Conservation (phyloP, 1,140 invertebrate species). For the Drosophila aff. region DNA sequence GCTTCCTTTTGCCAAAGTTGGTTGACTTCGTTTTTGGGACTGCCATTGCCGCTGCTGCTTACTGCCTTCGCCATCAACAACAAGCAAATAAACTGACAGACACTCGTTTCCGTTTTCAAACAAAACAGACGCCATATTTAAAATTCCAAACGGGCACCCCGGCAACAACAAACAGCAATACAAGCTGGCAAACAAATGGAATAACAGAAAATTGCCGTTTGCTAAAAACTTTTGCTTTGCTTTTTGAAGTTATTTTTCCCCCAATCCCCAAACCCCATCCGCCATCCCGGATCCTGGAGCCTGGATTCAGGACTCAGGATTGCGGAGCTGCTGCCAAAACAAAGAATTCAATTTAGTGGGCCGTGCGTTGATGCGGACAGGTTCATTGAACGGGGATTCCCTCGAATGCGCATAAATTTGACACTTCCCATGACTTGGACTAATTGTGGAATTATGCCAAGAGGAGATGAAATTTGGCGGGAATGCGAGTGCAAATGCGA, state of each 20-base stretch:
- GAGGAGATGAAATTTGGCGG: conserved; percentile 1
- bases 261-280: background rate
- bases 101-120: conserved; percentile 83
- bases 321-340: conserved; percentile 28
- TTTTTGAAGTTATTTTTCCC: conserved; percentile 50
- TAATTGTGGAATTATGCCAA: conserved; percentile 75
- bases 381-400: conserved; percentile 58
- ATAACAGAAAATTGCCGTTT: conserved; percentile 72
- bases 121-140: conserved; percentile 83
- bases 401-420: conserved; percentile 57
- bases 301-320: background rate
- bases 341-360: conserved; percentile 63
- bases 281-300: background rate
- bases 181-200: conserved; percentile 66
- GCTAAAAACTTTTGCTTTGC: conserved; percentile 67
- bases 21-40: conserved; percentile 76
- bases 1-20: conserved; percentile 79
- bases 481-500: conserved; percentile 10
- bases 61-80: conserved; percentile 31
- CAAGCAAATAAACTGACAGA: conserved; percentile 82
- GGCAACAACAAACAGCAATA: conserved; percentile 50
- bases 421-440: conserved; percentile 35
- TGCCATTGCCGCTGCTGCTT: conserved; percentile 40
- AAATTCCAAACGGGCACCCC: conserved; percentile 72
- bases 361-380: conserved; percentile 56